phyloP scores from a whole-genome alignment of 2,797 vertebrate species.

The Pangasius djambal region DNA sequence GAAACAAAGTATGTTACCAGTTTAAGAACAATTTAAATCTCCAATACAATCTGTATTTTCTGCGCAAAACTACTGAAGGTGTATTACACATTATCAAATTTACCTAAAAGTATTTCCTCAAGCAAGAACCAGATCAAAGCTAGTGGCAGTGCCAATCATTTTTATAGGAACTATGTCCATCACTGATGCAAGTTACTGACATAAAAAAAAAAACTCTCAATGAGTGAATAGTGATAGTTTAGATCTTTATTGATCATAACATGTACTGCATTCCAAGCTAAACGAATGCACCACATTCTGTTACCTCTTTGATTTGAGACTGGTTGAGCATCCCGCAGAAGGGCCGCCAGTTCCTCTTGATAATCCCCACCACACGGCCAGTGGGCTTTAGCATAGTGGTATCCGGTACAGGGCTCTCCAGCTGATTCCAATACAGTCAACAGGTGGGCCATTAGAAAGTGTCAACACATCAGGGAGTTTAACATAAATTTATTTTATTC shows the following conservation, averaged over 20 bases:
- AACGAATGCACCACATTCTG: background rate
- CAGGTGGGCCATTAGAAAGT: background rate
- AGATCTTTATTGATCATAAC: background rate
- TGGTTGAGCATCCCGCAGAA: conserved; percentile 94
- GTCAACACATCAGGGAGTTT: background rate
- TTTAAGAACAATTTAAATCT: background rate
- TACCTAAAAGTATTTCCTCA: background rate
- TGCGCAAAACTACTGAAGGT: background rate
- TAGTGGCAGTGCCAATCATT: background rate
- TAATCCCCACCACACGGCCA: conserved; percentile 91
- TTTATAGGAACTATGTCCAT: background rate
- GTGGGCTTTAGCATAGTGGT: conserved; percentile 81
- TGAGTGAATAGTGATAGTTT: background rate
- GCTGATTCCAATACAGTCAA: conserved; percentile 66
- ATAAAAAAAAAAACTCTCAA: background rate
- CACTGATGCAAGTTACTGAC: background rate
- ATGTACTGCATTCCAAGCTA: background rate
- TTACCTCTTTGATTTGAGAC: conserved; percentile 90
- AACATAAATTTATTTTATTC: background rate
- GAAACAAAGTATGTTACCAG: background rate
- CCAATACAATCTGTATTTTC: background rate
- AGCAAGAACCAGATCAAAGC: background rate
- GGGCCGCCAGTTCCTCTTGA: conserved; percentile 95
- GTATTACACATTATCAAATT: background rate
- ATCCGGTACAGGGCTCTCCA: conserved; percentile 72